phyloP scores from a whole-genome alignment of 35 echinoderm and acorn worm genomes.

The Lytechinus variegatus region DNA sequence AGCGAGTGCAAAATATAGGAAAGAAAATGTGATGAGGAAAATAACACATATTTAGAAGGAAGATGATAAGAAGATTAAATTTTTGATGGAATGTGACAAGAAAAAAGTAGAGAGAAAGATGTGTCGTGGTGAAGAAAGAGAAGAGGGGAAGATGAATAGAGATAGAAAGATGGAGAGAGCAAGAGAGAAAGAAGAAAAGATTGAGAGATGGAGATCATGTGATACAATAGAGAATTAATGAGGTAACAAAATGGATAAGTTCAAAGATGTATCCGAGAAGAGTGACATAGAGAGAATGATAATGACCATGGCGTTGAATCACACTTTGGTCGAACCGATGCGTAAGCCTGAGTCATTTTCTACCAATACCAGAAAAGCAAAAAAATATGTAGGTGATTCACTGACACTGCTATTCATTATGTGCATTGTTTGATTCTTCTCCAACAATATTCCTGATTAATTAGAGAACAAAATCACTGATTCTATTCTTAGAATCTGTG shows the following conservation, averaged over 20 bases:
- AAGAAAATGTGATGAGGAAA: no score
- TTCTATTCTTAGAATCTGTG: background rate
- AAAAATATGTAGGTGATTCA: constrained; percentile 14
- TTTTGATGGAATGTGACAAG: background rate
- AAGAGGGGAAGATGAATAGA: background rate
- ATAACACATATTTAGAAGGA: no score
- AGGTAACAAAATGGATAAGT: background rate
- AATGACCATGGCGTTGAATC: background rate
- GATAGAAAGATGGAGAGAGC: background rate
- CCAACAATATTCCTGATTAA: background rate
- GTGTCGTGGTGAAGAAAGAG: background rate
- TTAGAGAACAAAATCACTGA: background rate
- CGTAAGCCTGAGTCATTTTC: constrained; percentile 44
- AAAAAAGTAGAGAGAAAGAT: background rate
- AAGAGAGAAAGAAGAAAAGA: background rate
- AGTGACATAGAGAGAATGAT: background rate
- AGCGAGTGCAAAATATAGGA: no score
- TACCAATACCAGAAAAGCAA: background rate
- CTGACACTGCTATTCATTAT: background rate
- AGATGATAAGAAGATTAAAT: no score
- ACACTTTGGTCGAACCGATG: background rate
- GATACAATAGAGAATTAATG: no score
- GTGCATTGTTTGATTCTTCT: constrained; percentile 6
- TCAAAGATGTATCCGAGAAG: no score
- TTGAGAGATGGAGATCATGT: no score